Evolutionary conservation across 1,140 invertebrate species (phyloP).

Genomic region (Latrodectus geometricus): DNA sequence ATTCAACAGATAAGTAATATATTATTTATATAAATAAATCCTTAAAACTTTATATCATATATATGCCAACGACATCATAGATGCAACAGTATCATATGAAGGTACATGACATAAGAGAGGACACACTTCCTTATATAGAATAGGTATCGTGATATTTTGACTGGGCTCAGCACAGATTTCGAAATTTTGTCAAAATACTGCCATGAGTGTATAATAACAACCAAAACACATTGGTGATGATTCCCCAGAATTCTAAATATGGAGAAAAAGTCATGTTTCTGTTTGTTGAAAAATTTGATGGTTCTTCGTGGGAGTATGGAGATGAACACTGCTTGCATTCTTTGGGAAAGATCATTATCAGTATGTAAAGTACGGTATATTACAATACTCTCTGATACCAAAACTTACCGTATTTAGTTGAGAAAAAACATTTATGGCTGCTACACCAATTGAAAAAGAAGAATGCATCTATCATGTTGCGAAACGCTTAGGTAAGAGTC

Average conservation of each 20-base stretch:
- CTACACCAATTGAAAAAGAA: neutral
- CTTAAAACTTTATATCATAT: no score
- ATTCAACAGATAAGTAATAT: no score
- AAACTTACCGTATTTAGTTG: no score
- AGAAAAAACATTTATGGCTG: no score
- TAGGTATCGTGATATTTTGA: neutral
- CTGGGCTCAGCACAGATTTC: neutral
- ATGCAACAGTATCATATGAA: no score
- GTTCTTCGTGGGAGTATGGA: conserved; percentile 15
- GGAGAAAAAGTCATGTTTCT: neutral
- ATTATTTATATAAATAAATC: no score
- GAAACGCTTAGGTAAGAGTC: neutral
- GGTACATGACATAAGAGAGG: no score
- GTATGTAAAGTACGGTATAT: neutral
- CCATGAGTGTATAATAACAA: neutral
- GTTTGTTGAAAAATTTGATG: neutral
- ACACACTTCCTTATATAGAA: neutral
- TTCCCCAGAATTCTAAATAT: conserved; percentile 8
- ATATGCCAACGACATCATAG: no score
- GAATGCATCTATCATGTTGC: conserved; percentile 20
- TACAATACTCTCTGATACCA: conserved; percentile 1
- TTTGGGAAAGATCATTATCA: neutral
- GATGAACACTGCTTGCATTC: neutral
- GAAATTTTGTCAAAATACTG: neutral
- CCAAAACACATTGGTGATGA: neutral